Evolutionary conservation across 2,888 invertebrate genomes (phyloP).

Genomic region (Phyllotreta striolata): DNA sequence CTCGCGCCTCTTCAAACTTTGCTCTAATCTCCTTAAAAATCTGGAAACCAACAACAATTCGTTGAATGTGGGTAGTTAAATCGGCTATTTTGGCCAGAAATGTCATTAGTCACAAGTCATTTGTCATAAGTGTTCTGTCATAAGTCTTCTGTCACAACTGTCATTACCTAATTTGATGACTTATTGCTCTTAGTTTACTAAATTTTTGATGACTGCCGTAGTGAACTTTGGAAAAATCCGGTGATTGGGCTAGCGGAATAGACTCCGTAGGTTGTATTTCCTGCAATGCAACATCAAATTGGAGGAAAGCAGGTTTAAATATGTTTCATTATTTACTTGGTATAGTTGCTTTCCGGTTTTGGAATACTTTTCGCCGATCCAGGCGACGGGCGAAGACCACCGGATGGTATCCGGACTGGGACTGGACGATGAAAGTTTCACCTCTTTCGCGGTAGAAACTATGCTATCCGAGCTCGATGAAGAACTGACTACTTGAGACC

Average conservation of each 20-base stretch:
- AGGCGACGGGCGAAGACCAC: conserved; percentile 59
- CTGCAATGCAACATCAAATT: conserved; percentile 34
- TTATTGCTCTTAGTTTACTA: conserved; percentile 74
- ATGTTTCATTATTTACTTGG: conserved; percentile 18
- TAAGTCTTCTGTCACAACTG: not conserved
- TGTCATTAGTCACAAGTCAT: not conserved
- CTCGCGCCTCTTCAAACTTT: conserved; percentile 74
- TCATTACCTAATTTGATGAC: conserved; percentile 77
- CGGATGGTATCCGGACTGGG: conserved; percentile 61
- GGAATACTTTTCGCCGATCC: conserved; percentile 55
- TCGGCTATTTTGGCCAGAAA: not conserved
- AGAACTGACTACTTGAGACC: conserved; percentile 65
- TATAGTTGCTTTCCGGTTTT: conserved; percentile 49
- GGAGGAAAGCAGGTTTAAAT: not conserved
- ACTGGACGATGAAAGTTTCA: conserved; percentile 58
- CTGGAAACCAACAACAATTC: conserved; percentile 56
- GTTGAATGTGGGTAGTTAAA: not conserved
- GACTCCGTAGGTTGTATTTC: conserved; percentile 56
- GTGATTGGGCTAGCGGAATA: conserved; percentile 69
- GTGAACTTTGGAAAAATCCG: conserved; percentile 60
- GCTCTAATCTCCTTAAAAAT: conserved; percentile 75
- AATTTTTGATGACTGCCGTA: conserved; percentile 68
- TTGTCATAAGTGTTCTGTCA: not conserved
- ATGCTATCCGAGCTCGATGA: conserved; percentile 70
- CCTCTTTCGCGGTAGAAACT: conserved; percentile 63